Evolutionary conservation across 30 jellyfish, hydroid and myxozoan genomes (phyloP).

Genomic region (Aurelia sp.): DNA sequence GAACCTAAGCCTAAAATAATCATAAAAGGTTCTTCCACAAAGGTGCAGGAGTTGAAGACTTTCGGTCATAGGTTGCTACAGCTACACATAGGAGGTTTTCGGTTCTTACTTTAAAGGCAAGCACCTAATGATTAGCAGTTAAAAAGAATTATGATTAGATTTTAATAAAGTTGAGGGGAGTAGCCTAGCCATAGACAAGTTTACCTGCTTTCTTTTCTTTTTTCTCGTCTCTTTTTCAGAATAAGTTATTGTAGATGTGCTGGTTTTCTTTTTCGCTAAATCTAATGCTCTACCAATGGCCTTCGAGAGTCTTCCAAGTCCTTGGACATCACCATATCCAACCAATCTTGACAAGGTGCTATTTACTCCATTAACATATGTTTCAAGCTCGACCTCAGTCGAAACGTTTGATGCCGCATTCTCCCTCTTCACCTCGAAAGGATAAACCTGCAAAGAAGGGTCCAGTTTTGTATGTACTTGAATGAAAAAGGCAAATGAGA

Average conservation of each 20-base stretch:
- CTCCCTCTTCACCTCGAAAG: no score
- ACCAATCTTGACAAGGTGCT: constrained; percentile 19
- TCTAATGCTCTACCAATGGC: constrained; percentile 38
- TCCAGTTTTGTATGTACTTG: neutral
- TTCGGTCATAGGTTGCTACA: no score
- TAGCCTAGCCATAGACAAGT: neutral
- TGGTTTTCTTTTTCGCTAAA: constrained; percentile 32
- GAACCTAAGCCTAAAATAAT: no score
- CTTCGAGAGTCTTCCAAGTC: constrained; percentile 26
- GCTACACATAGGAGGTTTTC: no score
- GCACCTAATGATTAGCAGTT: no score
- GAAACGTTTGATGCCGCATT: neutral
- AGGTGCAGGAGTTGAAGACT: no score
- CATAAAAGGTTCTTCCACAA: no score
- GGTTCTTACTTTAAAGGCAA: no score
- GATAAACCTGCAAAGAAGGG: no score
- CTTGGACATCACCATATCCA: constrained; percentile 47
- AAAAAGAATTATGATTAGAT: no score
- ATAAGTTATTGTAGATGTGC: neutral
- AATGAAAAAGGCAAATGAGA: no score
- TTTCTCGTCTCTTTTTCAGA: constrained; percentile 4
- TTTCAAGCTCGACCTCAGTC: constrained; percentile 30
- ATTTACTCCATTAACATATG: constrained; percentile 19
- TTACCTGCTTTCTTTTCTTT: constrained; percentile 36
- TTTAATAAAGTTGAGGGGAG: no score